Conservation (phyloP, 1,140 invertebrate species). For the Phenacoccus solenopsis region DNA sequence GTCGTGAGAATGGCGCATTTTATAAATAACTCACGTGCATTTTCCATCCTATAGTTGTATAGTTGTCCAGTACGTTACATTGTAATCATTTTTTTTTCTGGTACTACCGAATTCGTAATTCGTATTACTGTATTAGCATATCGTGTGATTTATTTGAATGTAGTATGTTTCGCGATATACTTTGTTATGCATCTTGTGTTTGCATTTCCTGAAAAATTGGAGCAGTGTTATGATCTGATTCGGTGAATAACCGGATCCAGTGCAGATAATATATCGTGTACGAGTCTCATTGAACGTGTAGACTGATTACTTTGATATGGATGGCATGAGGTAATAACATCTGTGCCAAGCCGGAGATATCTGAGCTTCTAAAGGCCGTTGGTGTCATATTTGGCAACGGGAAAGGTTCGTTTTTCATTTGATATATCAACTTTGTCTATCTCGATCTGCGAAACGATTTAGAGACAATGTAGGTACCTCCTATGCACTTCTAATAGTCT, state of each 20-base stretch:
- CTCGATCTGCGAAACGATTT: too few species aligned
- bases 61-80: neutral
- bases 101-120: neutral
- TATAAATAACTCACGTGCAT: slow-evolving; percentile 1
- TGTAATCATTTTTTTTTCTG: neutral
- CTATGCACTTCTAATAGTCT: too few species aligned
- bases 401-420: too few species aligned
- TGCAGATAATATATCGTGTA: neutral
- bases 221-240: neutral
- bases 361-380: too few species aligned
- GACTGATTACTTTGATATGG: too few species aligned
- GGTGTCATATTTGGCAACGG: too few species aligned
- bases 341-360: neutral
- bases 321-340: neutral
- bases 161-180: neutral
- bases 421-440: too few species aligned
- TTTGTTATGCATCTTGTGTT: neutral
- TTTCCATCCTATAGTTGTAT: neutral
- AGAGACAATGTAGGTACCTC: too few species aligned
- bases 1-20: neutral
- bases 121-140: neutral
- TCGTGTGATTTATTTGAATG: neutral
- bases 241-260: neutral
- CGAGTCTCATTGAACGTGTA: neutral
- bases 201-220: neutral